A percentile compares a stretch with the other conserved stretches of the same genome.
Evolutionary conservation across 2,797 vertebrate species (phyloP).

Genomic region (Squalus acanthias): DNA sequence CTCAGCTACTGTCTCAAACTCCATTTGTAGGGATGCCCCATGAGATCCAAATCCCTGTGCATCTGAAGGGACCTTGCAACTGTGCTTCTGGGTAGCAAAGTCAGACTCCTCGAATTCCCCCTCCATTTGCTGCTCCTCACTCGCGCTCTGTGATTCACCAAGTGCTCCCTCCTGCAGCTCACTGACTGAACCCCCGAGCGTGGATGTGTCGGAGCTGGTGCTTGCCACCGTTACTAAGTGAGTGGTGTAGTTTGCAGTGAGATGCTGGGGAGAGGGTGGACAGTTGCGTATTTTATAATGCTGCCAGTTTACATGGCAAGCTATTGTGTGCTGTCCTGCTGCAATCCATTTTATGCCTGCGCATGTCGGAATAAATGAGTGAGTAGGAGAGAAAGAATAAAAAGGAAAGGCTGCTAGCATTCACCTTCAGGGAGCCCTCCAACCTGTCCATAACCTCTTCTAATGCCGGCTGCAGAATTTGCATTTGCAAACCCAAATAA

Average conservation of each 20-base stretch:
- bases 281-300: background rate
- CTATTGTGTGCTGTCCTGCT: background rate
- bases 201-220: background rate
- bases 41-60: background rate
- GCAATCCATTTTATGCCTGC: background rate
- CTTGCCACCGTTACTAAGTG: background rate
- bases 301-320: background rate
- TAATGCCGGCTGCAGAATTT: background rate
- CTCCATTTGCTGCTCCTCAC: background rate
- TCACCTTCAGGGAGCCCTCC: background rate
- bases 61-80: background rate
- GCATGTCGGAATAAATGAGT: background rate
- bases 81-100: no score
- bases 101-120: background rate
- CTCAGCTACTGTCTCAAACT: background rate
- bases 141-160: background rate
- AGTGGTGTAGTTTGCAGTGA: background rate
- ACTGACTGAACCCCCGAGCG: no score
- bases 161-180: no score
- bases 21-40: background rate
- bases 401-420: background rate
- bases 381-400: background rate
- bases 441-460: background rate
- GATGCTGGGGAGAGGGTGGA: background rate
- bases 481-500: background rate